Evolutionary conservation across 37 sponge, comb jelly and placozoan genomes (phyloP), one percentile per base, ranked within the genome.

Genomic region (Dysidea cf. avara): DNA sequence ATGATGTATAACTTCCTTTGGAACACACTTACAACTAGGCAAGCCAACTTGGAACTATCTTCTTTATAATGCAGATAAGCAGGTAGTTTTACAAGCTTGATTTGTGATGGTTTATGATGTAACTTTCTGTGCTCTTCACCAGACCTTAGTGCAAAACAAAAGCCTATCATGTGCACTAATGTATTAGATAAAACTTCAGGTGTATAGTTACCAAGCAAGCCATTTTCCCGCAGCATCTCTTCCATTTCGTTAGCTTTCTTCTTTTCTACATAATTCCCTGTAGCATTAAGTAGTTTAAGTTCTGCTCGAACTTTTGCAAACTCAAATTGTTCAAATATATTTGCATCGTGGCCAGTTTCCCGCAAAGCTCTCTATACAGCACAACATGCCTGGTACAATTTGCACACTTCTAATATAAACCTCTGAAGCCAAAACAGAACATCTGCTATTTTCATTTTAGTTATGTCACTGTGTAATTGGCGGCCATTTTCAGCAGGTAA

Each of bases 41-140:
- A 75, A 62, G 7, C 51, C 75, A 7, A 52, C 75, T 63, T 39
- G 1, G 74, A 74, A 14, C 56, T 26, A 22, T 74, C 49, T 60
- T 74, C 74, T 12, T 20, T 59, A 61, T 74, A 59, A 11, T 39
- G 3, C 11, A 74, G 26, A 48, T 59, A 74, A 28, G 66, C 67
- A 17, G 67, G 47, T 20, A 13, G 7, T 13, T 66, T 46, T 9
- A 66, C 46, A 6, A 66, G n/a, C 11, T 43, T 14, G 11, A 66
- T 36, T 39, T 66, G 67, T 21, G n/a, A 4, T 40, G 46, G 67
- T 2, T 43, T 43, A 43, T 12, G 9, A 43, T 9, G 46, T 12
- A 43, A 30, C 5, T 9, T 3, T 39, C 67, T 17, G n/a, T 66
- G 67, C 12, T 66, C 47, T n/a, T 24, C n/a, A 22, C 47, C 67